These are phyloP conservation scores for Phainopepla nitens DNA, from an alignment of 2,113 vertebrate species.

Conservation along the genomic window DNA sequence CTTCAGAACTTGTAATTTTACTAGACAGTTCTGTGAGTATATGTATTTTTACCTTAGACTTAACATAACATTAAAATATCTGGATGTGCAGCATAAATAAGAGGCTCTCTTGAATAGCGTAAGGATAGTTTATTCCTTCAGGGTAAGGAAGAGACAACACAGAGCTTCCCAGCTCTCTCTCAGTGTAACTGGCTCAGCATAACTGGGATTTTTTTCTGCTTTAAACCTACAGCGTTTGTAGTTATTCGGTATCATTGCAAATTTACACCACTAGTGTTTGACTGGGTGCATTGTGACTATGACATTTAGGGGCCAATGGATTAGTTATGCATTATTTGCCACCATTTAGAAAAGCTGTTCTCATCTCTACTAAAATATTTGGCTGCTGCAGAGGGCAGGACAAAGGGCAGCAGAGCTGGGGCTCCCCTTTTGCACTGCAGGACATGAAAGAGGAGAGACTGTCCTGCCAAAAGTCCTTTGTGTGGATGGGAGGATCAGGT, in stretches of 20 bases:
- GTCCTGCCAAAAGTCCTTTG: neutral
- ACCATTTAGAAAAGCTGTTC: neutral
- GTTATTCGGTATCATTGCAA: neutral
- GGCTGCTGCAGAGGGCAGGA: neutral
- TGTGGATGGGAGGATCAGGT: neutral
- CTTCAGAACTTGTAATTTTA: neutral
- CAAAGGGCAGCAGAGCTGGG: fast-evolving
- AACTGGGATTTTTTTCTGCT: neutral
- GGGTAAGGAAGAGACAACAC: neutral
- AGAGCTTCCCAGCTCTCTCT: neutral
- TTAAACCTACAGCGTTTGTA: neutral
- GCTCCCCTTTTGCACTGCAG: neutral
- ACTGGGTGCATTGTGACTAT: fast-evolving
- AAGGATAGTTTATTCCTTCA: neutral
- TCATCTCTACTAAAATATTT: neutral
- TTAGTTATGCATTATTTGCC: neutral
- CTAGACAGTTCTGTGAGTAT: neutral
- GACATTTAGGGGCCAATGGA: neutral
- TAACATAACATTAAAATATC: neutral
- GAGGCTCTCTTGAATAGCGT: neutral
- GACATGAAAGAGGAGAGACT: neutral
- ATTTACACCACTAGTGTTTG: neutral
- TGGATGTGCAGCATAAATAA: neutral
- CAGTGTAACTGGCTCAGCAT: neutral
- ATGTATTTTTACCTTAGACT: neutral